Percentiles rank a stretch among this genome's conserved stretches.
Conservation (phyloP, 1,140 invertebrate genomes). For the Neocloeon triangulifer region DNA sequence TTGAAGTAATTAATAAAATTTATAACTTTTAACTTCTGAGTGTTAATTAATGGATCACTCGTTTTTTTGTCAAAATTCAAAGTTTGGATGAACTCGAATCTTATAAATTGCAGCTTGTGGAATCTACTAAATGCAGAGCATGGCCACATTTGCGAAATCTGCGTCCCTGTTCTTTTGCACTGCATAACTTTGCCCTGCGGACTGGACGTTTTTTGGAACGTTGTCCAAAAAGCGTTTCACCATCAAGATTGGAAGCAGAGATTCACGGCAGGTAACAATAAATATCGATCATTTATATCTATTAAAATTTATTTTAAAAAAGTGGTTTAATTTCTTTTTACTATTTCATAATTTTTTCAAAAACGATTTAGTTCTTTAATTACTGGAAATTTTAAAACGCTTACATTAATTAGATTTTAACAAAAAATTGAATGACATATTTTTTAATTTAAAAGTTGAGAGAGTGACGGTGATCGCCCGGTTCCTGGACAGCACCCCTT, state of each 20-base stretch:
- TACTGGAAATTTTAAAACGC: too few relatives aligned
- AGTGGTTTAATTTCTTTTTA: too few relatives aligned
- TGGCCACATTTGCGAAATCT: conserved; percentile 75
- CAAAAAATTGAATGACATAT: conserved; percentile 9
- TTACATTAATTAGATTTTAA: too few relatives aligned
- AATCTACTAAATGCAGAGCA: conserved; percentile 76
- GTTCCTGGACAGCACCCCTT: conserved; percentile 73
- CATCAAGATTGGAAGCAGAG: conserved; percentile 68
- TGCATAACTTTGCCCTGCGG: conserved; percentile 82
- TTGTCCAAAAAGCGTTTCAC: conserved; percentile 86
- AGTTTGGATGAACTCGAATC: too few relatives aligned
- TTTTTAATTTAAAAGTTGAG: conserved; percentile 40
- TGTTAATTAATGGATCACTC: too few relatives aligned
- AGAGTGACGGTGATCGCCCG: conserved; percentile 75
- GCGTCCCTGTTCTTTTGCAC: conserved; percentile 78
- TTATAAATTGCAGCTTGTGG: conserved; percentile 62
- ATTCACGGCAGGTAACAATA: conserved; percentile 79
- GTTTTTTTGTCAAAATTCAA: too few relatives aligned
- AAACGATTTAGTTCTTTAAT: too few relatives aligned
- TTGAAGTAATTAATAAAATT: too few relatives aligned
- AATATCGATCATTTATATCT: too few relatives aligned
- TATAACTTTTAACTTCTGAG: too few relatives aligned
- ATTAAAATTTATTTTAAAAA: too few relatives aligned
- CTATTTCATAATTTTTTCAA: too few relatives aligned
- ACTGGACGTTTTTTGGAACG: conserved; percentile 81